These are phyloP conservation scores for Cepaea nemoralis DNA, from an alignment of 1,140 invertebrate species.

Conservation along the genomic window DNA sequence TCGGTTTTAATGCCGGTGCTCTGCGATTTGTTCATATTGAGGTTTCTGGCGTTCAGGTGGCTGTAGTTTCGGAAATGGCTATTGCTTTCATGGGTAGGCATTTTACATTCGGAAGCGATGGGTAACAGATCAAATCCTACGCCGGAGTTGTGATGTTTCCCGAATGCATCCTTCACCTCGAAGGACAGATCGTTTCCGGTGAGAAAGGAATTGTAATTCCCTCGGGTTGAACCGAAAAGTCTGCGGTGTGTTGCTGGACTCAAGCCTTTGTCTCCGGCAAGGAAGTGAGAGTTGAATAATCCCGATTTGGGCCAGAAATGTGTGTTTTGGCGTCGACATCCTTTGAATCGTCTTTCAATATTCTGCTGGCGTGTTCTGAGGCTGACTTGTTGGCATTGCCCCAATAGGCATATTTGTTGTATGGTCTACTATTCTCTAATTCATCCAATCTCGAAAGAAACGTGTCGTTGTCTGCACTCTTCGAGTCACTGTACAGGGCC, in stretches of 20 bases:
- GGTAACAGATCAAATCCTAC: background rate
- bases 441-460: background rate
- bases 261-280: background rate
- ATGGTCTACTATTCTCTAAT: background rate
- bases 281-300: background rate
- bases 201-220: background rate
- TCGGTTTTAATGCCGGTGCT: background rate
- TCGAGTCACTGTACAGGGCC: background rate
- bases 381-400: background rate
- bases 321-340: background rate
- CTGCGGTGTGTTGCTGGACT: background rate
- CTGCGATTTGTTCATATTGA: background rate
- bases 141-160: background rate
- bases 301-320: background rate
- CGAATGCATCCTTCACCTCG: background rate
- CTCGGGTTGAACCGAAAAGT: background rate
- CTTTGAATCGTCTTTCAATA: background rate
- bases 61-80: background rate
- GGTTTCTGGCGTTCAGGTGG: background rate
- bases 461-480: background rate
- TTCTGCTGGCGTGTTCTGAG: background rate
- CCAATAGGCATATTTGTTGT: background rate
- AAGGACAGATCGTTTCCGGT: background rate
- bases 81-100: background rate
- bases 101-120: background rate